Percentiles rank a stretch among this genome's conserved stretches.
phyloP scores from a whole-genome alignment of 2,888 invertebrate species.

The Xiphydria camelus region DNA sequence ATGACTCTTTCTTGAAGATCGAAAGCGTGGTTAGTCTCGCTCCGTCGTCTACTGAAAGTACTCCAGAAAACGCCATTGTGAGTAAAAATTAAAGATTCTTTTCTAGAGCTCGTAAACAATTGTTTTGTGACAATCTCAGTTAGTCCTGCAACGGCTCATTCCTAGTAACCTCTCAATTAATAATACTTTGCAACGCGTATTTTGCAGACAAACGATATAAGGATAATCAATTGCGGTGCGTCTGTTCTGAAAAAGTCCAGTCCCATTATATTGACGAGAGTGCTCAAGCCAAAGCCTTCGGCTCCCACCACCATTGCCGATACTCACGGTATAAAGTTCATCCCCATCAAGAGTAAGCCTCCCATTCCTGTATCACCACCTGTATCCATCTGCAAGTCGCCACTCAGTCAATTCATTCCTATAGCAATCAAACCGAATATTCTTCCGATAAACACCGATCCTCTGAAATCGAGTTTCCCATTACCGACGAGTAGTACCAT shows the following conservation, averaged over 20 bases:
- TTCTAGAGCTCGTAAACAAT: too few species aligned
- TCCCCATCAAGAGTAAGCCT: too few species aligned
- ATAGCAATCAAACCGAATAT: background rate
- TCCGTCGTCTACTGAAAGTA: constrained; percentile 20
- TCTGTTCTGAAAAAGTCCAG: constrained; percentile 43
- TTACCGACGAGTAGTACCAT: constrained; percentile 8
- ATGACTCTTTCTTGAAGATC: constrained; percentile 56
- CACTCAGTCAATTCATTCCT: background rate
- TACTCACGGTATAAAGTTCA: too few species aligned
- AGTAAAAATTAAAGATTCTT: background rate
- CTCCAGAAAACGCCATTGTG: constrained; percentile 9
- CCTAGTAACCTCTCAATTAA: too few species aligned
- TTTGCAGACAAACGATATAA: constrained; percentile 40
- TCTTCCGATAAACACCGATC: constrained; percentile 18
- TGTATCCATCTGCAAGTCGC: too few species aligned
- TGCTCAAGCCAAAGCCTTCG: constrained; percentile 19
- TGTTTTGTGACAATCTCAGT: too few species aligned
- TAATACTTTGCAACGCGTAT: too few species aligned
- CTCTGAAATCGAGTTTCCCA: constrained; percentile 8
- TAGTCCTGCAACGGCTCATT: too few species aligned
- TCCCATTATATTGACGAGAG: constrained; percentile 42
- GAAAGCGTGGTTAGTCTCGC: constrained; percentile 64
- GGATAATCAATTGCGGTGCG: constrained; percentile 32
- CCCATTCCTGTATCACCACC: background rate
- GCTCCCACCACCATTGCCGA: too few species aligned